These are phyloP conservation scores for Gymnocheta viridis DNA, from an alignment of 2,888 invertebrate species.

Conservation along the genomic window DNA sequence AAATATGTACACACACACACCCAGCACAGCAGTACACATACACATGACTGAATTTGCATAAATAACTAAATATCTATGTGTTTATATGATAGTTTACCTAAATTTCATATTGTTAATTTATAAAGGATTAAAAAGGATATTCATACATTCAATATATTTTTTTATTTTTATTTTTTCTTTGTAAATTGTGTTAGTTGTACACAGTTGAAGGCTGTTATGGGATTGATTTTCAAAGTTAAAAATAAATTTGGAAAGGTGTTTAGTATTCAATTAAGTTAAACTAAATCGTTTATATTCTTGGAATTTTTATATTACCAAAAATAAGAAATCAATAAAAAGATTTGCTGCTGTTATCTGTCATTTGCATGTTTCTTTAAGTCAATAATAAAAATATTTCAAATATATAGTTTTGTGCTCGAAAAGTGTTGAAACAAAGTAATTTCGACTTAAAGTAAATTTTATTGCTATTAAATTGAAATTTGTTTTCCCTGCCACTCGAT, in stretches of 20 bases:
- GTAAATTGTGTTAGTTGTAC: neutral
- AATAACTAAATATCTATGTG: neutral
- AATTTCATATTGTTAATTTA: slow-evolving; percentile 48
- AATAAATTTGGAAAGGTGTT: neutral
- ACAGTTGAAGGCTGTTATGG: neutral
- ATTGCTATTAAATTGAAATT: neutral
- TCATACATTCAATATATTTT: neutral
- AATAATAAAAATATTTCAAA: neutral
- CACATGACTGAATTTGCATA: neutral
- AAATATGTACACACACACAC: neutral
- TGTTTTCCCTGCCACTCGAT: neutral
- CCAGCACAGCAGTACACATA: neutral
- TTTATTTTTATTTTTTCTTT: neutral
- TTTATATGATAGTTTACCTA: slow-evolving; percentile 1
- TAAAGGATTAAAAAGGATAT: slow-evolving; percentile 55
- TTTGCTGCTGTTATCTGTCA: neutral
- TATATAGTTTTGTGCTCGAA: neutral
- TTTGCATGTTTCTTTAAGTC: neutral
- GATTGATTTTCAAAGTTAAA: neutral
- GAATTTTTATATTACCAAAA: neutral
- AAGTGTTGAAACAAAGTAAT: neutral
- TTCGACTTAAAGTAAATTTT: neutral
- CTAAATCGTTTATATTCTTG: neutral
- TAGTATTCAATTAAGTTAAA: slow-evolving; percentile 18
- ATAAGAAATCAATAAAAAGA: neutral